Percentiles rank a stretch among this genome's conserved stretches.
Evolutionary conservation across 2,888 invertebrate species (phyloP).

Genomic region (Strigamia transsilvanica): DNA sequence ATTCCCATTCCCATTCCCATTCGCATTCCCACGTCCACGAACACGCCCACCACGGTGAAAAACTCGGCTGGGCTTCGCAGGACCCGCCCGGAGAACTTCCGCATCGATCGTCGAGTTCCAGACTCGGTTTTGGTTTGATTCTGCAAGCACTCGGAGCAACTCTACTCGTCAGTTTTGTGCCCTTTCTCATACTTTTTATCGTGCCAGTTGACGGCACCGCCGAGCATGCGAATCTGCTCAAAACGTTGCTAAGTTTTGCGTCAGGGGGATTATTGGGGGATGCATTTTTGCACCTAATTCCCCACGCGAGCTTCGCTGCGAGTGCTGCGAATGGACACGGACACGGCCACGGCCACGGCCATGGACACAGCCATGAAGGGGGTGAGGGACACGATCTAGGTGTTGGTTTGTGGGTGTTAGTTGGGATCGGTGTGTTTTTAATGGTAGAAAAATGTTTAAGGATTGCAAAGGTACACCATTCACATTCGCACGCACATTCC

Average conservation of each 20-base stretch:
- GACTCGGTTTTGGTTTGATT: slow-evolving; percentile 68
- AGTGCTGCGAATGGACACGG: slow-evolving; percentile 60
- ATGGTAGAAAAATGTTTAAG: slow-evolving; percentile 92
- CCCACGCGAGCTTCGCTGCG: slow-evolving; percentile 82
- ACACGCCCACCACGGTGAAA: slow-evolving; percentile 56
- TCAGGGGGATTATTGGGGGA: slow-evolving; percentile 96
- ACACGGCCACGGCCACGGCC: slow-evolving; percentile 58
- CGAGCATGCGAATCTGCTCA: slow-evolving; percentile 84
- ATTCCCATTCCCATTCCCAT: background rate
- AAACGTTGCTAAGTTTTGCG: slow-evolving; percentile 90
- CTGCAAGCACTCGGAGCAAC: slow-evolving; percentile 88
- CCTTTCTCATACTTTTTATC: slow-evolving; percentile 89
- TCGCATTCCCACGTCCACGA: slow-evolving; percentile 55
- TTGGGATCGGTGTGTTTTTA: slow-evolving; percentile 90
- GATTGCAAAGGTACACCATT: slow-evolving; percentile 82
- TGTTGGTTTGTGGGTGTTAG: slow-evolving; percentile 92
- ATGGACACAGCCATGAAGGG: slow-evolving; percentile 58
- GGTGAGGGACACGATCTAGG: slow-evolving; percentile 76
- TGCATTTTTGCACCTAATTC: slow-evolving; percentile 98
- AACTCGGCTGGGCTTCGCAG: slow-evolving; percentile 59
- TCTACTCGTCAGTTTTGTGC: slow-evolving; percentile 91
- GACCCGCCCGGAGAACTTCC: slow-evolving; percentile 63
- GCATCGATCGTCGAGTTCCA: slow-evolving; percentile 51
- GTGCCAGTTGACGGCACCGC: slow-evolving; percentile 89
- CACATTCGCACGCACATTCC: slow-evolving; percentile 69